Evolutionary conservation across 2,888 invertebrate genomes (phyloP).

Genomic region (Bellardia bayeri): DNA sequence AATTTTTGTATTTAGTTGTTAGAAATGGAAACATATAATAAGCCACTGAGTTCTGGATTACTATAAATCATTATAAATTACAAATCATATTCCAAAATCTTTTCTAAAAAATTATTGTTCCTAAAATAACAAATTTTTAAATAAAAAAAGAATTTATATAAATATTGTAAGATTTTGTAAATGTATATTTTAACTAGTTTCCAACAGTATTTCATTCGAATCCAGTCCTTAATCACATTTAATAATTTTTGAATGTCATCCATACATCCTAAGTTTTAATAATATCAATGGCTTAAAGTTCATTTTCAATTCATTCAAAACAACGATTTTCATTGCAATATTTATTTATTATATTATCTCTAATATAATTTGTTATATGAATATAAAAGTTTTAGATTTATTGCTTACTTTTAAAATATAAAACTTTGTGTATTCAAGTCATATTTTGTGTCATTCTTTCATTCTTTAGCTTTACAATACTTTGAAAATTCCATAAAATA

Average conservation of each 20-base stretch:
- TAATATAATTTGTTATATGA: neutral
- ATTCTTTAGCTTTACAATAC: neutral
- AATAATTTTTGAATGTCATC: neutral
- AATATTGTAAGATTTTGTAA: too few relatives aligned
- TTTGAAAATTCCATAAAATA: conserved; percentile 28
- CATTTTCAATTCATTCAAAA: neutral
- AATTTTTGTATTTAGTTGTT: too few relatives aligned
- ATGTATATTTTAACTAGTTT: too few relatives aligned
- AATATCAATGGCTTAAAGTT: neutral
- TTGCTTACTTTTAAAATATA: conserved; percentile 8
- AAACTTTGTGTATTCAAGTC: neutral
- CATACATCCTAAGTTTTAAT: neutral
- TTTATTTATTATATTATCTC: conserved; percentile 14
- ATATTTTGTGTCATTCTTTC: neutral
- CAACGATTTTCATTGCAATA: neutral
- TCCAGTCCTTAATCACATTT: too few relatives aligned
- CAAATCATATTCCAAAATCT: too few relatives aligned
- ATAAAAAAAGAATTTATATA: too few relatives aligned
- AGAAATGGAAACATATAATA: too few relatives aligned
- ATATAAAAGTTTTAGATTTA: neutral
- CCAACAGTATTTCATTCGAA: too few relatives aligned
- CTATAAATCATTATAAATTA: too few relatives aligned
- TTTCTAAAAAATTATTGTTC: too few relatives aligned
- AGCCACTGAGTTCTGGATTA: too few relatives aligned
- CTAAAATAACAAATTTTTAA: too few relatives aligned